These are phyloP conservation scores for Protaetia brevitarsis DNA, from an alignment of 1,140 invertebrate genomes.

Conservation along the genomic window DNA sequence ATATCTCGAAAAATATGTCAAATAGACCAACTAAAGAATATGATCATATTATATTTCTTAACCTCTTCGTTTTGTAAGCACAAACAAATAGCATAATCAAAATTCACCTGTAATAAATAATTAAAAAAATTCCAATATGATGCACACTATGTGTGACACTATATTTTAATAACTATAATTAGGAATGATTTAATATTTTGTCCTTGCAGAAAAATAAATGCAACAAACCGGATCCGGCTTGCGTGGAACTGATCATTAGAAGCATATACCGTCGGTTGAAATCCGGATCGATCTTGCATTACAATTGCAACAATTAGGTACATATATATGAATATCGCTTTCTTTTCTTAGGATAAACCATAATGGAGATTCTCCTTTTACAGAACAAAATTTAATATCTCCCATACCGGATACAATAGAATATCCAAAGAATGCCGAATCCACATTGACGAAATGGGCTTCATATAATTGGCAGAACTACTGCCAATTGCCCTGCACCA, in stretches of 20 bases:
- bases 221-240: constrained; percentile 52
- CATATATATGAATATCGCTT: constrained; percentile 44
- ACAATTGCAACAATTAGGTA: constrained; percentile 68
- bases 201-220: constrained; percentile 41
- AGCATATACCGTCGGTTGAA: constrained; percentile 68
- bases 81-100: no score
- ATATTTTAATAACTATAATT: no score
- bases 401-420: constrained; percentile 37
- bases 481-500: constrained; percentile 53
- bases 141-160: no score
- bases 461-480: constrained; percentile 65
- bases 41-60: no score
- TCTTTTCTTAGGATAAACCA: constrained; percentile 5
- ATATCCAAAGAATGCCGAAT: constrained; percentile 54
- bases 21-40: no score
- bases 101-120: no score
- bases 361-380: constrained; percentile 23
- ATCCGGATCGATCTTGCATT: constrained; percentile 69
- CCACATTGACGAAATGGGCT: constrained; percentile 66
- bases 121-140: no score
- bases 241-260: constrained; percentile 65
- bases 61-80: no score
- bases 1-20: no score
- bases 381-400: constrained; percentile 42
- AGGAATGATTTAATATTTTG: neutral